Conservation (phyloP, 2,797 vertebrate species). For the Sciurus carolinensis region DNA sequence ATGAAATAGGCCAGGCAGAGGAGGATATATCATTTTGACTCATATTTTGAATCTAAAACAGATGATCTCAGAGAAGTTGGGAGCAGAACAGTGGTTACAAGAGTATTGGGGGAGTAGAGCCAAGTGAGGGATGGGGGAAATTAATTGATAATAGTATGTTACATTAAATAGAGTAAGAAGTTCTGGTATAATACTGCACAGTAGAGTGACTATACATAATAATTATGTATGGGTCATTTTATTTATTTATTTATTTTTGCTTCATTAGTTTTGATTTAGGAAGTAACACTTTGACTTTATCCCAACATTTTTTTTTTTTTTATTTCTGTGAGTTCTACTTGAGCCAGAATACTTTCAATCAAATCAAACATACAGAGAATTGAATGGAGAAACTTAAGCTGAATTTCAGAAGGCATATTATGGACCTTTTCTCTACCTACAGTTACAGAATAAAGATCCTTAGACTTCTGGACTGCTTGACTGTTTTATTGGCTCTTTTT, state of each 20-base stretch:
- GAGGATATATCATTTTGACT: not conserved
- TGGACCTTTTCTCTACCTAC: constrained; percentile 93
- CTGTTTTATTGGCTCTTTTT: constrained; percentile 92
- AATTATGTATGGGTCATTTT: constrained; percentile 52
- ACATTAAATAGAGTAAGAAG: no score
- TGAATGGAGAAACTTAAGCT: constrained; percentile 96
- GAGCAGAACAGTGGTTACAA: no score
- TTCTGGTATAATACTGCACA: not conserved
- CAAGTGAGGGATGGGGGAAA: no score
- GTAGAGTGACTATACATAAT: no score
- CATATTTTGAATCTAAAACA: no score
- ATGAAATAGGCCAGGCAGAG: not conserved
- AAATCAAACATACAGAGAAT: constrained; percentile 98
- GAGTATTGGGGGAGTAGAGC: no score
- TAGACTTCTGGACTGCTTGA: constrained; percentile 87
- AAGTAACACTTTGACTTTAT: constrained; percentile 81
- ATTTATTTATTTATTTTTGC: not conserved
- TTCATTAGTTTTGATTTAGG: constrained; percentile 73
- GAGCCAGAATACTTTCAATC: constrained; percentile 96
- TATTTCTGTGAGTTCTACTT: constrained; percentile 94
- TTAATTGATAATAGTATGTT: not conserved
- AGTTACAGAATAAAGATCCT: constrained; percentile 90
- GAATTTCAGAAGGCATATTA: constrained; percentile 94
- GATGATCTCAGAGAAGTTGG: no score
- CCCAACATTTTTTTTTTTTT: constrained; percentile 85